Percentiles rank a stretch among this genome's conserved stretches.
Conservation (phyloP, 2,113 vertebrate species). For the Pseudopipra pipra region DNA sequence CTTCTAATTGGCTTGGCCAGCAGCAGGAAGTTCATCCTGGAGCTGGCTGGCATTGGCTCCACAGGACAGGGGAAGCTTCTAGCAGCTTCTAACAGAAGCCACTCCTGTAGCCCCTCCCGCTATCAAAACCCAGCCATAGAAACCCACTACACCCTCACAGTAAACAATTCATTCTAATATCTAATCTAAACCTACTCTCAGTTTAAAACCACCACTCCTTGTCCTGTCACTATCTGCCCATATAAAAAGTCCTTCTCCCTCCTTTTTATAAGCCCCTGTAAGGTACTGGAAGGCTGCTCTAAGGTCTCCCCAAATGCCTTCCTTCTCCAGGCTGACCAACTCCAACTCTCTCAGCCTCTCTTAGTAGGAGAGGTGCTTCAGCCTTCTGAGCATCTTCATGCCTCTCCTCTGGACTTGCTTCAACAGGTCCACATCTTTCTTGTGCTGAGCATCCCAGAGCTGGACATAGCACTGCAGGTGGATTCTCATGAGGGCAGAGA, state of each 20-base stretch:
- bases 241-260: background rate
- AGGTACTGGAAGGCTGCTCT: background rate
- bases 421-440: background rate
- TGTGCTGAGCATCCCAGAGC: background rate
- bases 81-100: no score
- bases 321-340: background rate
- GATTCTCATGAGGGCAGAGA: background rate
- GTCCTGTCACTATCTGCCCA: background rate
- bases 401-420: background rate
- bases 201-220: background rate
- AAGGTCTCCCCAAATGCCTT: background rate
- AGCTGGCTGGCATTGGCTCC: no score
- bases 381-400: accelerated
- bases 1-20: no score
- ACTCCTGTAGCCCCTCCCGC: no score
- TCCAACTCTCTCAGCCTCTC: background rate
- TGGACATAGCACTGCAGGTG: background rate
- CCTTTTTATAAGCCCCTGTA: background rate
- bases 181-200: background rate
- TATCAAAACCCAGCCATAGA: no score
- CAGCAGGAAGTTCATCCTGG: no score
- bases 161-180: background rate
- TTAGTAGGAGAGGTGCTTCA: background rate
- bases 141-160: background rate
- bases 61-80: no score